phyloP scores from a whole-genome alignment of 1,140 invertebrate species.

The Bombyx mori region DNA sequence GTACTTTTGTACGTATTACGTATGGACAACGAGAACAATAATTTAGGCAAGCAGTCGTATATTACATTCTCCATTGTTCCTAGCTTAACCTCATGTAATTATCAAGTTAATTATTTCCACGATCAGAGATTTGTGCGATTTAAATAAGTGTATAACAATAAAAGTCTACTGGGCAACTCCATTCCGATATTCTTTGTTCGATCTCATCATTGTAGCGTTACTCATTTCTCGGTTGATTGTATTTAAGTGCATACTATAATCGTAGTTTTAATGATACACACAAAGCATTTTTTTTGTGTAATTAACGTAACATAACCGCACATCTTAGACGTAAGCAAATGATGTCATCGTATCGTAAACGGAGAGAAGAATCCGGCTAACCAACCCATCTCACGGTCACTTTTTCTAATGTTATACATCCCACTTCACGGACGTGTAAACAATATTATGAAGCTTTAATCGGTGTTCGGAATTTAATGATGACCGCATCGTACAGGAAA shows the following conservation, averaged over 20 bases:
- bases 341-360: slow-evolving; percentile 47
- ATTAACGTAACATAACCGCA: slow-evolving; percentile 30
- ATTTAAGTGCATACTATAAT: background rate
- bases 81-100: too few species aligned
- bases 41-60: background rate
- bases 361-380: slow-evolving; percentile 55
- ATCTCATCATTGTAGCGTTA: too few species aligned
- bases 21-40: slow-evolving; percentile 4
- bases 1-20: slow-evolving; percentile 29
- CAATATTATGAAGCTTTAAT: slow-evolving; percentile 3
- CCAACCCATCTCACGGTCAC: slow-evolving; percentile 53
- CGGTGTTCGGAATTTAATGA: slow-evolving; percentile 6
- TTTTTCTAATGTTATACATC: slow-evolving; percentile 51
- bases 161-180: too few species aligned
- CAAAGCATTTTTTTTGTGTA: background rate
- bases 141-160: too few species aligned
- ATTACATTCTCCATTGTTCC: background rate
- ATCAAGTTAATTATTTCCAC: too few species aligned
- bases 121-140: too few species aligned
- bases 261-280: background rate
- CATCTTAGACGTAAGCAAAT: slow-evolving; percentile 41
- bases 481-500: background rate
- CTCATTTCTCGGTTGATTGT: too few species aligned
- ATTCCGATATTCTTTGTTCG: too few species aligned
- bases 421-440: slow-evolving; percentile 18